These are phyloP conservation scores for Todiramphus saurophagus DNA, from an alignment of 2,113 vertebrate species.

Conservation along the genomic window DNA sequence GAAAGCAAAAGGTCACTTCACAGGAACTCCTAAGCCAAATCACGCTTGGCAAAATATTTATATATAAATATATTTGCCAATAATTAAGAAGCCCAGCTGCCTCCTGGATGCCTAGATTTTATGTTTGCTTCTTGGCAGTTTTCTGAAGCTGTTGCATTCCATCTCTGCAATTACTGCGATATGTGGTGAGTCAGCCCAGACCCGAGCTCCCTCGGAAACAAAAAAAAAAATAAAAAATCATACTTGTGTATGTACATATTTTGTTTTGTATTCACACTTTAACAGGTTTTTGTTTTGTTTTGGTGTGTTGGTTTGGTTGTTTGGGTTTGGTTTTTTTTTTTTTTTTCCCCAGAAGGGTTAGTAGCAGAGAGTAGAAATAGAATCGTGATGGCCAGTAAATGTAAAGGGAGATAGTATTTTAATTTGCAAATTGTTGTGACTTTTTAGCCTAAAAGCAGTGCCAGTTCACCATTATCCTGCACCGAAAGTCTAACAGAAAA, in stretches of 20 bases:
- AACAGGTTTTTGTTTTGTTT: neutral
- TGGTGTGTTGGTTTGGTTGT: too few species aligned
- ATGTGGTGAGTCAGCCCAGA: neutral
- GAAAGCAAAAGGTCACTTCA: constrained; percentile 63
- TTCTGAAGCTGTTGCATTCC: constrained; percentile 39
- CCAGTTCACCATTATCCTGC: neutral
- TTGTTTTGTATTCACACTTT: neutral
- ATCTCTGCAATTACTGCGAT: constrained; percentile 33
- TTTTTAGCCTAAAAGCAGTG: neutral
- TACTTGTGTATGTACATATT: neutral
- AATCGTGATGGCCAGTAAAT: rapidly evolving
- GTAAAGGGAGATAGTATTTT: neutral
- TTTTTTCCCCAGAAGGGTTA: neutral
- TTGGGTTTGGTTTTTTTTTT: neutral
- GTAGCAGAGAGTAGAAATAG: neutral
- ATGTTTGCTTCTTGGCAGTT: constrained; percentile 11
- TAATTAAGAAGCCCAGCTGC: constrained; percentile 63
- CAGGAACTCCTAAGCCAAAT: constrained; percentile 55
- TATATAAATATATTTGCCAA: constrained; percentile 67
- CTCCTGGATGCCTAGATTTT: neutral
- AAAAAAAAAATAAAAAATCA: neutral
- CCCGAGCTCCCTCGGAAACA: neutral
- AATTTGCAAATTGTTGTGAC: neutral
- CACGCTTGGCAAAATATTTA: constrained; percentile 68
- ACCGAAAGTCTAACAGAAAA: neutral